Base-by-base conservation (phyloP, 2,797 vertebrate genomes). In the Cebuella pygmaea region DNA sequence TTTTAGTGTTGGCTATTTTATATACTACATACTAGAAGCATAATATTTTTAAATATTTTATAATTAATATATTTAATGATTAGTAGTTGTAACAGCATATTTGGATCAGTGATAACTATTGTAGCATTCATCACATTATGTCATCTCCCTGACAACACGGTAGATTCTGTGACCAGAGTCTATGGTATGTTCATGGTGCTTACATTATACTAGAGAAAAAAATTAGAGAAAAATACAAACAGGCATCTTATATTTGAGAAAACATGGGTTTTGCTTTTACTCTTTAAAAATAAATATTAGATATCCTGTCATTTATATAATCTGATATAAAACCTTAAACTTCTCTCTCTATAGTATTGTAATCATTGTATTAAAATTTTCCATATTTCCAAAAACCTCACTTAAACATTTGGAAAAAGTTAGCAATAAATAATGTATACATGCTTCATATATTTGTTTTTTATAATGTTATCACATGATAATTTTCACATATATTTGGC, bases 211-310 rank as follows among this genome's bases (percentile, higher is more conserved):
- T 72, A 70, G 22, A 79, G 44, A 59, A 12, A 64, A 24, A 46
- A 90, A 72, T 4, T 57, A 70, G 22, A 67, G 44, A 27, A 50
- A 15, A 64, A 67, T 24, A 39, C 93, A 74, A 8, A 15, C 13
- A 10, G 22, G 12, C 19, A 76, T 76, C 78, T 91, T 76, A 41
- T 20, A 59, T 46, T 74, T 83, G 6, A 88, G 33, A 84, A 97
- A 93, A 83, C 7, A 2, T 83, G 3, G 0, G 15, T 94, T 91
- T 80, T 81, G 36, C 7, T 48, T 96, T 88, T 48, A 74, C 9
- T 91, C 50, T 72, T 64, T 52, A 55, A 70, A 94, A 74, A 93
- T 72, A 89, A 95, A 44, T 76, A 82, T 92, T 84, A 61, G 36
- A 22, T 88, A 20, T 19, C 6, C 10, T 78, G 7, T 76, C 12